Evolutionary conservation across 2,888 invertebrate genomes (phyloP).

Genomic region (Amblyjoppa fuscipennis): DNA sequence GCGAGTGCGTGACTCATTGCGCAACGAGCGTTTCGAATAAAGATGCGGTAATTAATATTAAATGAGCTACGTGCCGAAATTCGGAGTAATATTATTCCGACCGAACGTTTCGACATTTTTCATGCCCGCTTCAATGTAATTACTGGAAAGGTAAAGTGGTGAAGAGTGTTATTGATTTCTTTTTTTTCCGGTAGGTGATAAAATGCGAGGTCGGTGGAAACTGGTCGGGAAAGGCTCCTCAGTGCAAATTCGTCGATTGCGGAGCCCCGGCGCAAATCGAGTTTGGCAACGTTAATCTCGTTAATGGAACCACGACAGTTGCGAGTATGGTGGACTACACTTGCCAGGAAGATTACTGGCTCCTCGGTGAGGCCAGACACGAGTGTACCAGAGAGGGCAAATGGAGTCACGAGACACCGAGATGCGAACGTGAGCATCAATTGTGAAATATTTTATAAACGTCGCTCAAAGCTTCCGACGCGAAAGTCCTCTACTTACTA

Average conservation of each 20-base stretch:
- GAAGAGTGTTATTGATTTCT: conserved; percentile 3
- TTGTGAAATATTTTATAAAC: not conserved
- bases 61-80: conserved; percentile 16
- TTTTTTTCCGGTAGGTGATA: conserved; percentile 87
- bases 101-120: not conserved
- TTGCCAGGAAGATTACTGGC: conserved; percentile 94
- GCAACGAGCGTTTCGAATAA: conserved; percentile 7
- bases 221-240: conserved; percentile 93
- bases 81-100: not conserved
- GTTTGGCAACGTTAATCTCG: conserved; percentile 90
- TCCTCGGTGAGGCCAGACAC: conserved; percentile 89
- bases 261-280: conserved; percentile 93
- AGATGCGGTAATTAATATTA: conserved; percentile 32
- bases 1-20: conserved; percentile 14
- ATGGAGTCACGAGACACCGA: conserved; percentile 94
- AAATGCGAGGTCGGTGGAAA: conserved; percentile 94
- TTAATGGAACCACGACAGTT: conserved; percentile 93
- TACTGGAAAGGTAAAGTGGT: conserved; percentile 5
- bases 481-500: not conserved
- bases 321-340: conserved; percentile 92
- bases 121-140: not conserved
- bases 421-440: conserved; percentile 91
- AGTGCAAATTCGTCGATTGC: conserved; percentile 95
- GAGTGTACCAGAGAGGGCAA: conserved; percentile 93
- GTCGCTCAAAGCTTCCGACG: not conserved